Base-by-base conservation (phyloP, 2,797 vertebrate species). In the Melanotaenia nigrans region DNA sequence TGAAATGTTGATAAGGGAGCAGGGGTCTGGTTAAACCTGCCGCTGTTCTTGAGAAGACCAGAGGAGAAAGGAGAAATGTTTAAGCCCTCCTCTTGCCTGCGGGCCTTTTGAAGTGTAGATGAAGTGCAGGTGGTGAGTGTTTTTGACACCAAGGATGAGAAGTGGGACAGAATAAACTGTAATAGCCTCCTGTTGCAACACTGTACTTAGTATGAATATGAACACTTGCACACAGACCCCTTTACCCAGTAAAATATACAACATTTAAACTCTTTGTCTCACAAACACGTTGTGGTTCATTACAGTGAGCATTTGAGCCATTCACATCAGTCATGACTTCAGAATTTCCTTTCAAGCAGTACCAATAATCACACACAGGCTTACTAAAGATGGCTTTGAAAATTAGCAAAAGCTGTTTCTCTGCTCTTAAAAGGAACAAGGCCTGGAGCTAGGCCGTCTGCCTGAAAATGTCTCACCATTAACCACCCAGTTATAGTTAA, bases 61-160 rank as follows among this genome's bases (percentile, higher is more conserved):
- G 77, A 79, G 62, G 61, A 70, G 51, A 64, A 35, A 57, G 25
- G 77, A 80, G 77, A 82, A 80, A 82, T 79, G 57, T 81, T 61
- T 80, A 55, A 78, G 77, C 60, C 63, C 74, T 86, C 73, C 51
- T 76, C 66, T 62, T 36, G 76, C 77, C 79, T 77, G 66, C 2
- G 40, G 42, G 54, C 32, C 76, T 65, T 93, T 91, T 92, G 83
- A 92, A 90, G 92, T 91, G 82, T 53, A 90, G 83, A 90, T 91
- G 82, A 88, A 83, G 79, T 76, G 83, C 89, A 92, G 83, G 84
- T 87, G 86, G 67, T 20, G 70, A 83, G 80, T 77, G 84, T 86
- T 89, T 91, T 85, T 85, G 82, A 87, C 80, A 84, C 79, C 65
- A 54, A 73, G 78, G 76, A 84, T 75, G 82, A 81, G 73, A 87